Conservation (phyloP, 2,797 vertebrate genomes). For the Premnoplex brunnescens region DNA sequence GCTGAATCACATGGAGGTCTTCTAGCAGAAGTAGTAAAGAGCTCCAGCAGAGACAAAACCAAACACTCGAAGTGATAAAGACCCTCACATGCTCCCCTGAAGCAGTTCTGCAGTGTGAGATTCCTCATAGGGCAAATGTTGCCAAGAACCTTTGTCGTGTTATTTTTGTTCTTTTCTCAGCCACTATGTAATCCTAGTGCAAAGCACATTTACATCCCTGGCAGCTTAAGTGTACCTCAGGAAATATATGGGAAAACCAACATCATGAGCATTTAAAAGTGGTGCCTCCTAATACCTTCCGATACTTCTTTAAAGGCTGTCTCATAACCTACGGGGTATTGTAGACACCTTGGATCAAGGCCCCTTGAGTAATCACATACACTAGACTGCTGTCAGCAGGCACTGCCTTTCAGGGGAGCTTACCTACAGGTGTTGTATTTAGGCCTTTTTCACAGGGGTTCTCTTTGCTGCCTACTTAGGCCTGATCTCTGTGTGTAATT, state of each 20-base stretch:
- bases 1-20: not conserved
- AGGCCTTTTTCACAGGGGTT: not conserved
- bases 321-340: not conserved
- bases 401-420: not conserved
- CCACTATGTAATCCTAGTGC: not conserved
- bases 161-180: not conserved
- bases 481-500: not conserved
- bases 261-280: not conserved
- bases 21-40: not conserved
- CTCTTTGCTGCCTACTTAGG: not conserved
- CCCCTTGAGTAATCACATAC: not conserved
- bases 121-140: not conserved
- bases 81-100: accelerated
- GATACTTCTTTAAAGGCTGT: not conserved
- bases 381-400: not conserved
- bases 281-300: not conserved
- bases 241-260: not conserved
- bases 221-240: not conserved
- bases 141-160: not conserved
- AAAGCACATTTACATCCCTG: not conserved
- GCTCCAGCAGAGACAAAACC: not conserved
- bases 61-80: not conserved
- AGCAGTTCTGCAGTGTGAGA: not conserved
- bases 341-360: accelerated
- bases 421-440: not conserved